phyloP scores from a whole-genome alignment of 2,888 invertebrate genomes.

The Volucella inanis region DNA sequence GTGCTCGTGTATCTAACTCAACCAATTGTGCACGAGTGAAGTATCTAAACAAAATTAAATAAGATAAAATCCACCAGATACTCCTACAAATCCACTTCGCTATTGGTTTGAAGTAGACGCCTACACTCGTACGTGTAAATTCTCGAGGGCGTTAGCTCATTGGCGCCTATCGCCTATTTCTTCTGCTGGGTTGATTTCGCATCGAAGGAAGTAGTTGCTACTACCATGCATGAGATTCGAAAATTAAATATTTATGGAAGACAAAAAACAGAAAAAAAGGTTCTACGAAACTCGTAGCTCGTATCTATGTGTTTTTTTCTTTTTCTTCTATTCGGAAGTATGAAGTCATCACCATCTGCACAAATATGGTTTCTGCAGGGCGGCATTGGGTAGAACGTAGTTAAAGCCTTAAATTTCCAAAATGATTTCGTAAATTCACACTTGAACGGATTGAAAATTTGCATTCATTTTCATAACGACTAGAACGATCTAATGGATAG shows the following conservation, averaged over 20 bases:
- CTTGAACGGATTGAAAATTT: conserved; percentile 46
- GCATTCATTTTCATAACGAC: conserved; percentile 61
- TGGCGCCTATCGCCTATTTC: conserved; percentile 36
- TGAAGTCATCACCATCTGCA: conserved; percentile 54
- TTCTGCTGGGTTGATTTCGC: conserved; percentile 17
- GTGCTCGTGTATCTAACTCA: background rate
- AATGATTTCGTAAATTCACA: conserved; percentile 46
- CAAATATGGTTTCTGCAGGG: conserved; percentile 4
- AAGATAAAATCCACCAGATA: conserved; percentile 30
- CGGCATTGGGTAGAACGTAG: background rate
- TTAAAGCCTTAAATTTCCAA: conserved; percentile 1
- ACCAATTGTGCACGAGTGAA: conserved; percentile 24
- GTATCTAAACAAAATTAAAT: conserved; percentile 47
- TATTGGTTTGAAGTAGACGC: conserved; percentile 50
- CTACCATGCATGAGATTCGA: background rate
- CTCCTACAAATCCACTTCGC: conserved; percentile 50
- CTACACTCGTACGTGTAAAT: conserved; percentile 19
- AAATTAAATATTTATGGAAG: conserved; percentile 2
- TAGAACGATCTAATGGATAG: conserved; percentile 31
- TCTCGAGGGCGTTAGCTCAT: conserved; percentile 25
- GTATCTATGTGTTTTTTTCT: background rate
- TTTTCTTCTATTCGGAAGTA: conserved; percentile 5
- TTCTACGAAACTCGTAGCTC: too few relatives aligned
- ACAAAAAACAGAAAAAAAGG: background rate
- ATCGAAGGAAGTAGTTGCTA: background rate